Conservation (phyloP, 2,888 invertebrate species). For the Mechanitis mazaeus region DNA sequence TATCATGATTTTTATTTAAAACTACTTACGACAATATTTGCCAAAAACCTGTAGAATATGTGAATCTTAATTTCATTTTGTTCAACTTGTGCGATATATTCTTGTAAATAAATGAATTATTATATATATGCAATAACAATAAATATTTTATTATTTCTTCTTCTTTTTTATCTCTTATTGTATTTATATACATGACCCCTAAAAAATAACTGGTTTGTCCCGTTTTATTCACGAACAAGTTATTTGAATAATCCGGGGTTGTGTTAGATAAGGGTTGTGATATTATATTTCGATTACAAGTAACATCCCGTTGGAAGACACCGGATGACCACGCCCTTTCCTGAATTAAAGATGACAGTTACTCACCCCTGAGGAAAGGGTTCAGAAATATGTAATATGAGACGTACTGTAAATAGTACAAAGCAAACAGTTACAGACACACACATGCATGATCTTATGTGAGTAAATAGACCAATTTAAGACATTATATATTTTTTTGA, state of each 20-base stretch:
- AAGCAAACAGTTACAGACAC: too few relatives aligned
- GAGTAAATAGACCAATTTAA: not conserved
- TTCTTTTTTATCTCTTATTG: not conserved
- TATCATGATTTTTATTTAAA: too few relatives aligned
- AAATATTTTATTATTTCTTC: not conserved
- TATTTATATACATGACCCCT: slow-evolving; percentile 20
- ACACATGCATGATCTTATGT: not conserved
- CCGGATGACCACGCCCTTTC: slow-evolving; percentile 70
- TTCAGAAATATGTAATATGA: slow-evolving; percentile 24
- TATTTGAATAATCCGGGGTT: slow-evolving; percentile 14
- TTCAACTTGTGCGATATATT: too few relatives aligned
- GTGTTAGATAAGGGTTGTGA: slow-evolving; percentile 26
- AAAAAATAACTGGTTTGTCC: slow-evolving; percentile 21
- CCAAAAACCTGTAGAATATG: too few relatives aligned
- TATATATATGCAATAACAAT: not conserved
- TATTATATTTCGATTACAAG: slow-evolving; percentile 55
- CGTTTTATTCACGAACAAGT: slow-evolving; percentile 14
- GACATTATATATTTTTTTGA: too few relatives aligned
- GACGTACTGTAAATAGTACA: not conserved
- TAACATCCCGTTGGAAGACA: slow-evolving; percentile 58
- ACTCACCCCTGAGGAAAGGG: slow-evolving; percentile 37
- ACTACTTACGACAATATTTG: too few relatives aligned
- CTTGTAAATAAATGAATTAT: too few relatives aligned
- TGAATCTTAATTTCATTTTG: too few relatives aligned
- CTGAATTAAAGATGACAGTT: slow-evolving; percentile 58